Percentiles rank a stretch among this genome's conserved stretches.
These are phyloP conservation scores for Quiscalus mexicanus DNA, from an alignment of 2,113 vertebrate species.

Conservation along the genomic window DNA sequence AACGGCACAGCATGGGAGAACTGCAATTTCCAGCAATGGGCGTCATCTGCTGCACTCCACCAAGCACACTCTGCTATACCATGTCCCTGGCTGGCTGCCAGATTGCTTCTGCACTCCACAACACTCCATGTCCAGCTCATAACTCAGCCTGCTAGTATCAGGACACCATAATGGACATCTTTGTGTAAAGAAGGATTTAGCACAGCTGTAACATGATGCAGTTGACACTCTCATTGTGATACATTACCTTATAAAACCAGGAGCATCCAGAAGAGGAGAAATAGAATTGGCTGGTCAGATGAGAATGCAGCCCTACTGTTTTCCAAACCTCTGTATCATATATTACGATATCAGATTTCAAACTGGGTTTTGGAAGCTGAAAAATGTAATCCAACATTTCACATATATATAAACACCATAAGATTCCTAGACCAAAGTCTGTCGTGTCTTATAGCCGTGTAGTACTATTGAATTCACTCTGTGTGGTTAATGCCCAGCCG, in stretches of 20 bases:
- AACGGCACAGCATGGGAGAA: not conserved
- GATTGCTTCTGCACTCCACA: not conserved
- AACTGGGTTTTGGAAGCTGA: not conserved
- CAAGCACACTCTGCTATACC: not conserved
- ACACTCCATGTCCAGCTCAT: not conserved
- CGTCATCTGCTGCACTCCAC: conserved; percentile 38
- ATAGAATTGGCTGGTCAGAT: not conserved
- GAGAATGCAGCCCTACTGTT: not conserved
- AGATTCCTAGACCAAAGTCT: not conserved
- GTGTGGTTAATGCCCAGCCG: not conserved
- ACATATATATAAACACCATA: not conserved
- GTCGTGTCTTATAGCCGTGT: not conserved
- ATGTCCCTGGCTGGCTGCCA: not conserved
- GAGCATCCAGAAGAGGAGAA: not conserved
- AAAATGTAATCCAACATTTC: not conserved
- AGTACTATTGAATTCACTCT: not conserved
- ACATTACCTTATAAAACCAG: conserved; percentile 41
- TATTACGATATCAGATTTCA: not conserved
- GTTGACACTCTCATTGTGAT: not conserved
- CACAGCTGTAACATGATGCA: conserved; percentile 17
- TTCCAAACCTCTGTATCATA: not conserved
- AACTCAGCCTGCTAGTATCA: conserved; percentile 26
- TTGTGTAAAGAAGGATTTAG: conserved; percentile 52
- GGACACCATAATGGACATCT: conserved; percentile 37
- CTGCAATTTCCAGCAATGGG: conserved; percentile 21